Evolutionary conservation across 2,888 invertebrate species (phyloP).

Genomic region (Apamea anceps): DNA sequence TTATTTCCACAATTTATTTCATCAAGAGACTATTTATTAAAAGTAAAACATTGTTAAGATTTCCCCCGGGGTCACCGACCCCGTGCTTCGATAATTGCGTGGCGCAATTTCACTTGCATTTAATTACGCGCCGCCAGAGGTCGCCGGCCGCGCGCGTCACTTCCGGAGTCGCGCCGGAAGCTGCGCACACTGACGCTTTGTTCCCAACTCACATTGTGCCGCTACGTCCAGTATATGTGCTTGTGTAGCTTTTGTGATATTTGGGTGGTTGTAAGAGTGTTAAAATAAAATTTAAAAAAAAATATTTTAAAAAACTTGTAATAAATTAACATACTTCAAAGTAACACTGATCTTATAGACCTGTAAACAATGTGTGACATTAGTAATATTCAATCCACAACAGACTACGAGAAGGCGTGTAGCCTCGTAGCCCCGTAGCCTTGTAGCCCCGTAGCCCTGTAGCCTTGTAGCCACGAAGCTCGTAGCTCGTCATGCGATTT

Average conservation of each 20-base stretch:
- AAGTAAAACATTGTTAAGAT: conserved; percentile 33
- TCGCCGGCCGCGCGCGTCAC: conserved; percentile 68
- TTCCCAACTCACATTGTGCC: conserved; percentile 60
- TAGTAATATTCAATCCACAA: neutral
- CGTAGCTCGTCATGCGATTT: conserved; percentile 16
- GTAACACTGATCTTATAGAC: neutral
- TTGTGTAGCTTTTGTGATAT: conserved; percentile 15
- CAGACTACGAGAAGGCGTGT: neutral
- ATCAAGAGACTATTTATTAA: neutral
- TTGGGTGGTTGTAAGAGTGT: neutral
- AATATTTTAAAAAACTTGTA: neutral
- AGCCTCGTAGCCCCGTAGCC: conserved; percentile 5
- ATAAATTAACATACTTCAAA: neutral
- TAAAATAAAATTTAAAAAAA: too few species aligned
- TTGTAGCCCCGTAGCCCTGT: conserved; percentile 23
- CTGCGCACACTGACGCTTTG: conserved; percentile 70
- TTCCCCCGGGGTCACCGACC: conserved; percentile 56
- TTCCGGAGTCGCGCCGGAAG: conserved; percentile 74
- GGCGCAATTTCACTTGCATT: conserved; percentile 73
- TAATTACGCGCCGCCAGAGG: conserved; percentile 71
- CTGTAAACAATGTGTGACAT: neutral
- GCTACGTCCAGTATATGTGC: conserved; percentile 27
- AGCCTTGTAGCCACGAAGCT: conserved; percentile 33
- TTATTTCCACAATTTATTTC: conserved; percentile 4
- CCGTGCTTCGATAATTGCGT: conserved; percentile 61